A percentile compares a stretch with the other conserved stretches of the same genome.
Evolutionary conservation across 2,888 invertebrate genomes (phyloP).

Genomic region (Conomelus anceps): DNA sequence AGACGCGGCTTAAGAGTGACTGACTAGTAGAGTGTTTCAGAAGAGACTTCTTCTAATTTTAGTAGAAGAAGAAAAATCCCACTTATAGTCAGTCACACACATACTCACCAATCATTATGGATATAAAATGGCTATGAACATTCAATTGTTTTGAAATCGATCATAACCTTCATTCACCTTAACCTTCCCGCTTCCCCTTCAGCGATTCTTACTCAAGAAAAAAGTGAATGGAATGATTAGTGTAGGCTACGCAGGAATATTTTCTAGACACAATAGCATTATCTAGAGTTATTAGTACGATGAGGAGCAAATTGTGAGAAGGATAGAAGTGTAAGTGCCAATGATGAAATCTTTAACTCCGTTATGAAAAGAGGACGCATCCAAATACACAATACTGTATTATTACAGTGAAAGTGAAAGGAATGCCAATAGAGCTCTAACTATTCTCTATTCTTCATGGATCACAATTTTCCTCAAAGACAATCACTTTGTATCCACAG

Average conservation of each 20-base stretch:
- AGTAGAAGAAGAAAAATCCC: too few relatives aligned
- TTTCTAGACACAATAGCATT: neutral
- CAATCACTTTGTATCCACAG: too few relatives aligned
- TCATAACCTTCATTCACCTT: neutral
- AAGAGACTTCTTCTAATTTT: too few relatives aligned
- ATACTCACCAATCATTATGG: too few relatives aligned
- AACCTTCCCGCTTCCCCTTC: neutral
- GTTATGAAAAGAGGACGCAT: neutral
- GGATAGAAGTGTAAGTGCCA: neutral
- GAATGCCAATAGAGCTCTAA: neutral
- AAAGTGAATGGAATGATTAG: neutral
- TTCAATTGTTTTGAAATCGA: neutral
- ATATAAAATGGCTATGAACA: neutral
- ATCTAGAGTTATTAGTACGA: neutral
- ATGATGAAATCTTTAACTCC: neutral
- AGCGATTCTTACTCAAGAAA: neutral
- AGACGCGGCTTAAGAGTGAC: too few relatives aligned
- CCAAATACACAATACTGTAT: neutral
- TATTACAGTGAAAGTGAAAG: neutral
- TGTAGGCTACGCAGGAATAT: neutral
- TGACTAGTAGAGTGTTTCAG: too few relatives aligned
- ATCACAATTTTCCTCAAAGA: too few relatives aligned
- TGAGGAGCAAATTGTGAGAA: neutral
- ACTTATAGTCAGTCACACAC: too few relatives aligned
- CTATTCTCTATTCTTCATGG: too few relatives aligned